These are phyloP conservation scores for Vollenhovia emeryi DNA, from an alignment of 1,140 invertebrate genomes.

Conservation along the genomic window DNA sequence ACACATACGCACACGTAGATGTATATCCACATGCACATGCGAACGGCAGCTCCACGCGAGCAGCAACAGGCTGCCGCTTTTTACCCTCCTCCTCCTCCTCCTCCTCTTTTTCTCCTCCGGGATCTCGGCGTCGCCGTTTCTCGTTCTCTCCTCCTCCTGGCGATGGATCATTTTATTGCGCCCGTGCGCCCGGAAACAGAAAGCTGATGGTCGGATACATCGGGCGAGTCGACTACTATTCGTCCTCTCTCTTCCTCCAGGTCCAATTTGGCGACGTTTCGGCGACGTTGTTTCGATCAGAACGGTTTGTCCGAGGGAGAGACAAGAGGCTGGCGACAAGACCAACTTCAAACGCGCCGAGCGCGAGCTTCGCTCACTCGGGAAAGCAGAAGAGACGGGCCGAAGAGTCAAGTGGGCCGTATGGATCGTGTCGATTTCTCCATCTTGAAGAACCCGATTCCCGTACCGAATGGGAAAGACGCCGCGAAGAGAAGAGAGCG, in stretches of 20 bases:
- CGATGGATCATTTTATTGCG: constrained; percentile 76
- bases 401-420: constrained; percentile 67
- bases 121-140: constrained; percentile 47
- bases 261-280: not conserved
- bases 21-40: constrained; percentile 38
- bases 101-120: not conserved
- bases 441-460: not conserved
- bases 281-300: not conserved
- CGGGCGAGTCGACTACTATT: constrained; percentile 29
- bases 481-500: not conserved
- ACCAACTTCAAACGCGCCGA: constrained; percentile 63
- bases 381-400: constrained; percentile 18
- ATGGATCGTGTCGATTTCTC: constrained; percentile 65
- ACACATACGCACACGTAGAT: not conserved
- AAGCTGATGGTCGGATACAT: constrained; percentile 52
- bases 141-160: constrained; percentile 59
- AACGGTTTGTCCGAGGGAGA: not conserved
- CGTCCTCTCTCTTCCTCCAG: not conserved
- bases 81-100: constrained; percentile 49
- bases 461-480: not conserved
- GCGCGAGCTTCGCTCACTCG: constrained; percentile 3
- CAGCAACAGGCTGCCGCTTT: constrained; percentile 82
- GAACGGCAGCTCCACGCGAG: constrained; percentile 73
- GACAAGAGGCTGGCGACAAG: constrained; percentile 40
- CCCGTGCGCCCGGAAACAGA: constrained; percentile 66